Conservation (phyloP, 2,113 vertebrate species). For the Protomyctophum bolini region DNA sequence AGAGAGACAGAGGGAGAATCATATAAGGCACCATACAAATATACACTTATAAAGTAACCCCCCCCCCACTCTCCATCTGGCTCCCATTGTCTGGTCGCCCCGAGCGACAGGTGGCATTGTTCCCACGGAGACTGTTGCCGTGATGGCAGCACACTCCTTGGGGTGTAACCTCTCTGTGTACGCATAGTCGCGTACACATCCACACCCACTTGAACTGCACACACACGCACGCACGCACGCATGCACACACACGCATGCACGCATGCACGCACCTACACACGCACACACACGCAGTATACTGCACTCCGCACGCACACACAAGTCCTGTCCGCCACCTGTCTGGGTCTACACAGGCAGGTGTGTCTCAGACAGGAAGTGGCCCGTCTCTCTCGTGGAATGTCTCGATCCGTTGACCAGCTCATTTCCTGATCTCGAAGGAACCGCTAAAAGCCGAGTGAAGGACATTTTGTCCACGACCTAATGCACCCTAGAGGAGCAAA, state of each 20-base stretch:
- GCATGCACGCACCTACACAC: constrained; percentile 4
- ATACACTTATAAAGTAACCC: constrained; percentile 2
- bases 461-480: too few species aligned
- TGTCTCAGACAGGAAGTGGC: constrained; percentile 48
- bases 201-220: constrained; percentile 15
- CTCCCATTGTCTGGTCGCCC: constrained; percentile 57
- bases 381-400: constrained; percentile 16
- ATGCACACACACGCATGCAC: background rate
- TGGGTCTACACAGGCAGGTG: constrained; percentile 39
- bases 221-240: background rate
- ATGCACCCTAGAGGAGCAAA: too few species aligned
- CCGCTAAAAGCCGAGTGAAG: too few species aligned
- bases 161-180: constrained; percentile 50
- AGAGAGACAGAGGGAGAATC: too few species aligned
- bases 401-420: too few species aligned
- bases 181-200: constrained; percentile 20
- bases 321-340: constrained; percentile 47
- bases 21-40: too few species aligned
- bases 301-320: background rate
- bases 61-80: constrained; percentile 70
- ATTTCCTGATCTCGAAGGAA: too few species aligned
- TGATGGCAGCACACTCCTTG: constrained; percentile 69
- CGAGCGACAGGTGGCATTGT: constrained; percentile 70
- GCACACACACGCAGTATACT: background rate
- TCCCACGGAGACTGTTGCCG: constrained; percentile 67